Evolutionary conservation across 37 sponge, comb jelly and placozoan genomes (phyloP).

Genomic region (Theonella swinhoei): DNA sequence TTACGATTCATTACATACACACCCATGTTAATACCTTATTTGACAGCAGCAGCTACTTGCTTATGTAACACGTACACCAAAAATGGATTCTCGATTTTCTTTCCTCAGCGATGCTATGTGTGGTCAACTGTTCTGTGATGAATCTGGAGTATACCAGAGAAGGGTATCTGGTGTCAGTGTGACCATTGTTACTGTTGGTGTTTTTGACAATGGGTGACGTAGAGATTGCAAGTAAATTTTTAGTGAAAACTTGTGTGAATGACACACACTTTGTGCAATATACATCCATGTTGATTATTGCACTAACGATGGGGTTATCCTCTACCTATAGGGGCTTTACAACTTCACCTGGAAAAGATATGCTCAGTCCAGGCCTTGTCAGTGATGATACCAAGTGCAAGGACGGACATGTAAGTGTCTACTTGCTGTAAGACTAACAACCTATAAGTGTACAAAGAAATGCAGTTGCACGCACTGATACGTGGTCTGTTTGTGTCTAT

Average conservation of each 20-base stretch:
- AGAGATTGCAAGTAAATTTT: neutral
- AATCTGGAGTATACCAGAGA: neutral
- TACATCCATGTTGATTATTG: neutral
- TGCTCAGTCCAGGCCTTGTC: constrained; percentile 27
- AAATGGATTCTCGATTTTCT: neutral
- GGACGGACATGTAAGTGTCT: neutral
- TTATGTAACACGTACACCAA: no score
- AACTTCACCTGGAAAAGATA: constrained; percentile 6
- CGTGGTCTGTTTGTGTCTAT: neutral
- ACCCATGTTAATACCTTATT: no score
- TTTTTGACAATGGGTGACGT: neutral
- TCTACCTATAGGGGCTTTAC: constrained; percentile 4
- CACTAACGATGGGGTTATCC: no score
- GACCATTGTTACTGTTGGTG: neutral
- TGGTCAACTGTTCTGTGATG: neutral
- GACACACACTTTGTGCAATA: neutral
- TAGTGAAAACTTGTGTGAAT: no score
- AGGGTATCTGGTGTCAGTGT: neutral
- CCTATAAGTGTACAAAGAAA: no score
- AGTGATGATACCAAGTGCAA: constrained; percentile 11
- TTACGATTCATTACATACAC: no score
- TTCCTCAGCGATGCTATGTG: neutral
- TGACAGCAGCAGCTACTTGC: no score
- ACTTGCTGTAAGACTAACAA: neutral
- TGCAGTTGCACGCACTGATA: no score